A percentile compares a stretch with the other conserved stretches of the same genome.
phyloP scores from a whole-genome alignment of 2,888 invertebrate genomes.

The Drosophila buzzatii region DNA sequence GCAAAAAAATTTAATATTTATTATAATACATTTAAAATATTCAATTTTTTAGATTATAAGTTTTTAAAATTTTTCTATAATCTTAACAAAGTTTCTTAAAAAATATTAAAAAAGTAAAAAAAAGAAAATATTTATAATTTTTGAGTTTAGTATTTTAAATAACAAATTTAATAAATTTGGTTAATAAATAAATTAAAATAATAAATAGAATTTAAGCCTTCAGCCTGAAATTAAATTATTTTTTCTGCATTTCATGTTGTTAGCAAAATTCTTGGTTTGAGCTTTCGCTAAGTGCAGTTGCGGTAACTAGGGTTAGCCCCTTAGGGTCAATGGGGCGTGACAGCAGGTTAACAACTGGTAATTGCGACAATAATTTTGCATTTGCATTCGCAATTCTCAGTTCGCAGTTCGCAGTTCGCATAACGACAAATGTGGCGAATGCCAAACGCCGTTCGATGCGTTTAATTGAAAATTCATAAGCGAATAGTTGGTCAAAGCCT shows the following conservation, averaged over 20 bases:
- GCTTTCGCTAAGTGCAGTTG: conserved; percentile 9
- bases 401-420: conserved; percentile 35
- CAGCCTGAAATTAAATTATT: background rate
- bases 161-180: too few species aligned
- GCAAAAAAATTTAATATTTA: too few species aligned
- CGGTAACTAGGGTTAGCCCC: conserved; percentile 6
- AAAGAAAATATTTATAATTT: too few species aligned
- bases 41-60: too few species aligned
- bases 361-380: conserved; percentile 62
- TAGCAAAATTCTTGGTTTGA: background rate
- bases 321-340: conserved; percentile 25
- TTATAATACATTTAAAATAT: too few species aligned
- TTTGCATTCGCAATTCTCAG: conserved; percentile 32
- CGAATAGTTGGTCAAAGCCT: conserved; percentile 47
- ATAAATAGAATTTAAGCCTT: background rate
- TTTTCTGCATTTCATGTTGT: background rate
- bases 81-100: too few species aligned
- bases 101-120: too few species aligned
- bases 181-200: too few species aligned
- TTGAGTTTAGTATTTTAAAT: too few species aligned
- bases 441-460: conserved; percentile 32
- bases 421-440: conserved; percentile 54
- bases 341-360: conserved; percentile 58
- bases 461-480: conserved; percentile 68
- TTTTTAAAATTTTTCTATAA: too few species aligned